A percentile compares a stretch with the other conserved stretches of the same genome.
Evolutionary conservation across 1,140 invertebrate species (phyloP).

Genomic region (Drosophila azteca): DNA sequence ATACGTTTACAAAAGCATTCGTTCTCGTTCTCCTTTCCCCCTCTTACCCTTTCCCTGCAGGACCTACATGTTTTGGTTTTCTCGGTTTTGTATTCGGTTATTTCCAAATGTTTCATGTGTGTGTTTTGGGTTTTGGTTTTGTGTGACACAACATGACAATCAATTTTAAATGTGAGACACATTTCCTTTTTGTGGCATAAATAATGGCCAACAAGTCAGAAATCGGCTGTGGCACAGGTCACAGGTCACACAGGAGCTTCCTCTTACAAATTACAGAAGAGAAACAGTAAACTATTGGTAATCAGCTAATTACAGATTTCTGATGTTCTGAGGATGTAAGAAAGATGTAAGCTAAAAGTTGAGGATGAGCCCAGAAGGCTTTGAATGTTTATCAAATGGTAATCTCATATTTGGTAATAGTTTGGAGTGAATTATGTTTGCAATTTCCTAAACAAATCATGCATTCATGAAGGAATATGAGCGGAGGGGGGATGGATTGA

Average conservation of each 20-base stretch:
- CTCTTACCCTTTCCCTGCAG: constrained; percentile 4
- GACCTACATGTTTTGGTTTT: constrained; percentile 13
- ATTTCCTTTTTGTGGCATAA: constrained; percentile 45
- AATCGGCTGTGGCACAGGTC: constrained; percentile 1
- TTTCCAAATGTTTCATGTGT: constrained; percentile 23
- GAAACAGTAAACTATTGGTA: constrained; percentile 21
- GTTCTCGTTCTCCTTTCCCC: constrained; percentile 10
- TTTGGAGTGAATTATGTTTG: too few species aligned
- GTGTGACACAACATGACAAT: constrained; percentile 59
- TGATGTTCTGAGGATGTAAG: constrained; percentile 3
- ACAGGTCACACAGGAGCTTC: not conserved
- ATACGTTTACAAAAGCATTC: constrained; percentile 74
- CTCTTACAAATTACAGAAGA: constrained; percentile 6
- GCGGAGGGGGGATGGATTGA: too few species aligned
- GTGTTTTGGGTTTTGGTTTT: constrained; percentile 33
- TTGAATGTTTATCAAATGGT: too few species aligned
- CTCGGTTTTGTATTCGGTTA: constrained; percentile 21
- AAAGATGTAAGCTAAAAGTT: constrained; percentile 1
- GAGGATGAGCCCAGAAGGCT: too few species aligned
- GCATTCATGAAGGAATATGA: too few species aligned
- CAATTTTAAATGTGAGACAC: constrained; percentile 51
- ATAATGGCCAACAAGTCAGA: constrained; percentile 43
- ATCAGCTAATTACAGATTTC: constrained; percentile 42
- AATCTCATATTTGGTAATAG: too few species aligned
- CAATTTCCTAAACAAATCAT: too few species aligned